Evolutionary conservation across 53 echinoderm and acorn worm species (phyloP), one percentile per base, ranked within the genome.

Genomic region (Astropecten irregularis): DNA sequence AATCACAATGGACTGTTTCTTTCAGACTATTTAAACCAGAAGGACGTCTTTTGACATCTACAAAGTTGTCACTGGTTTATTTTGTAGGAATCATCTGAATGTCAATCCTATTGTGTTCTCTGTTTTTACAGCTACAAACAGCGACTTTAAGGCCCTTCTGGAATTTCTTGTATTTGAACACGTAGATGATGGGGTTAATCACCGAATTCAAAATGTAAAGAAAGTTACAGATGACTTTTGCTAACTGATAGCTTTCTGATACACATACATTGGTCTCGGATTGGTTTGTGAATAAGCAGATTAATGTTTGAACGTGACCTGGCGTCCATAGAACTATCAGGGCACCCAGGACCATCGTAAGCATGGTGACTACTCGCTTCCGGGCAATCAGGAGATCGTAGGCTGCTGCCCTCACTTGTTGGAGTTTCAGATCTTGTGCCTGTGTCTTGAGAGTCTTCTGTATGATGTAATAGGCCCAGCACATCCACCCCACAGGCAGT

Each of bases 131-230:
- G 21, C 47, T 30, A 40, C 79, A 60, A 6, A 79, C 19, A 16
- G 38, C 32, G 3, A 5, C 47, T 14, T 21, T 44, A 16, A 79
- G 32, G 9, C 79, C 79, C 25, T 47, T 15, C 21, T 32, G 61
- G 34, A 79, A 79, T 21, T 62, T 60, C 62, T 62, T 79, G 79
- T 62, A 79, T 16, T 79, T 79, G 37, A 79, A 61, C 47, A 37
- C 79, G 46, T 79, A 79, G 61, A 79, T 79, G 79, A 62, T n/a
- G 15, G 79, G 79, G 34, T 79, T 79, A 15, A 62, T 44, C n/a
- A 79, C 79, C 7, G 79, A 79, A 32, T 79, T 79, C 2, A 62
- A 18, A 14, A 31, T 46, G 44, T 47, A 61, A 18, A 79, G 48
- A 46, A 46, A 27, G 25, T 26, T 59, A 16, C 23, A 1, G 6